Conservation (phyloP, 2,113 vertebrate species). For the Cairina moschata region DNA sequence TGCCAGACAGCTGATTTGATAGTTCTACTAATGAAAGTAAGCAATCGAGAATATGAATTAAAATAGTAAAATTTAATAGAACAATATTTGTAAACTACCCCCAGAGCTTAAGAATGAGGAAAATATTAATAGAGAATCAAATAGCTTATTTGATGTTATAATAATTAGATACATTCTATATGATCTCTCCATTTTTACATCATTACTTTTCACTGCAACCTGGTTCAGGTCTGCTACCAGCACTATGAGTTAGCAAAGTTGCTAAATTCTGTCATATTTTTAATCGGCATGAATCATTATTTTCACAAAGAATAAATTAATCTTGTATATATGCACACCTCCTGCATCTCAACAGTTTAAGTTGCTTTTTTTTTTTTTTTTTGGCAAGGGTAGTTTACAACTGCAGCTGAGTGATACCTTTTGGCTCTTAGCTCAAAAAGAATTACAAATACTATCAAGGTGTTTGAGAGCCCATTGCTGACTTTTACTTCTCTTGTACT, state of each 20-base stretch:
- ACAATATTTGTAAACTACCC: not conserved
- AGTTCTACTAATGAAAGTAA: not conserved
- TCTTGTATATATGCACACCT: not conserved
- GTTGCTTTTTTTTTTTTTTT: not conserved
- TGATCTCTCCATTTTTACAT: not conserved
- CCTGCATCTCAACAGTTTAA: not conserved
- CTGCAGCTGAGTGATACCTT: not conserved
- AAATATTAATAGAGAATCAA: not conserved
- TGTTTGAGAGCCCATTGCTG: not conserved
- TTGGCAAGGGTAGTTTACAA: not conserved
- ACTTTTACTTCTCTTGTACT: not conserved
- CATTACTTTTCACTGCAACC: not conserved
- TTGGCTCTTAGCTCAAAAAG: not conserved
- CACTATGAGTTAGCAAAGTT: not conserved
- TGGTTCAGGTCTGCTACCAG: not conserved
- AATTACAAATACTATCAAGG: not conserved
- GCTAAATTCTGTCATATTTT: not conserved
- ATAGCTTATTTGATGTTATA: not conserved
- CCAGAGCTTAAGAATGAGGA: not conserved
- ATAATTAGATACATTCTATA: not conserved
- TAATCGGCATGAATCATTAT: not conserved
- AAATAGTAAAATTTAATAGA: not conserved
- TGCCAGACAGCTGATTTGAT: not conserved
- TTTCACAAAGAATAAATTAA: not conserved
- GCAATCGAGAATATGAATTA: not conserved